Percentiles rank a stretch among this genome's conserved stretches.
Evolutionary conservation across 2,797 vertebrate genomes (phyloP).

Genomic region (Knipowitschia caucasica): DNA sequence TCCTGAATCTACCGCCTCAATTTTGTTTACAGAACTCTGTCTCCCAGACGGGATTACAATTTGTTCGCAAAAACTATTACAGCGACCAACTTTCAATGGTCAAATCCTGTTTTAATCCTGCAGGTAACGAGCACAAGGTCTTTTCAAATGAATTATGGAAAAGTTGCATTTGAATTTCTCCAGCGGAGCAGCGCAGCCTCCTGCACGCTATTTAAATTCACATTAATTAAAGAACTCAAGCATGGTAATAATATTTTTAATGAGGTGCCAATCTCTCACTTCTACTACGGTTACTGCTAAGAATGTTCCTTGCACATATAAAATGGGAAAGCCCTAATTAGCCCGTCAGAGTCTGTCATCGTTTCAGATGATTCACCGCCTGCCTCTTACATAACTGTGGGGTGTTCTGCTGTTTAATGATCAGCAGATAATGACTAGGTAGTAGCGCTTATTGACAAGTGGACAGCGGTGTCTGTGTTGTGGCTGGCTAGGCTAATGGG

Average conservation of each 20-base stretch:
- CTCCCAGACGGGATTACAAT: background rate
- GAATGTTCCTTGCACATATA: slow-evolving; percentile 52
- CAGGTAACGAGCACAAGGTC: background rate
- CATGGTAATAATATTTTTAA: slow-evolving; percentile 61
- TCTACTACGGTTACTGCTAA: slow-evolving; percentile 54
- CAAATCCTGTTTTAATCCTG: background rate
- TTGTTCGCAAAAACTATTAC: background rate
- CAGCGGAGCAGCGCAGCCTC: slow-evolving; percentile 27
- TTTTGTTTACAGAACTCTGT: background rate
- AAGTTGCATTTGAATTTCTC: slow-evolving; percentile 38
- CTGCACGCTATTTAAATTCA: slow-evolving; percentile 40
- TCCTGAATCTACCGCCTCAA: too few relatives aligned
- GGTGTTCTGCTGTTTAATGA: slow-evolving; percentile 31
- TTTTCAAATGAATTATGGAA: slow-evolving; percentile 23
- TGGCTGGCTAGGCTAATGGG: slow-evolving; percentile 38
- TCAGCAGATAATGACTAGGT: slow-evolving; percentile 27
- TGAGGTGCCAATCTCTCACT: slow-evolving; percentile 52
- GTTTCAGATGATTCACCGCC: slow-evolving; percentile 50
- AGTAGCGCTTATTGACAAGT: slow-evolving; percentile 17
- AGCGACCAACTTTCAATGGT: background rate
- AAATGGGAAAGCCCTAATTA: slow-evolving; percentile 59
- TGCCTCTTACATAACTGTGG: slow-evolving; percentile 50
- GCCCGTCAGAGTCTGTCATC: slow-evolving; percentile 57
- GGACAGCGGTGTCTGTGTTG: slow-evolving; percentile 17
- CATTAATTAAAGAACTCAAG: slow-evolving; percentile 62